phyloP scores from a whole-genome alignment of 1,140 invertebrate species.

The Caligus rogercresseyi region DNA sequence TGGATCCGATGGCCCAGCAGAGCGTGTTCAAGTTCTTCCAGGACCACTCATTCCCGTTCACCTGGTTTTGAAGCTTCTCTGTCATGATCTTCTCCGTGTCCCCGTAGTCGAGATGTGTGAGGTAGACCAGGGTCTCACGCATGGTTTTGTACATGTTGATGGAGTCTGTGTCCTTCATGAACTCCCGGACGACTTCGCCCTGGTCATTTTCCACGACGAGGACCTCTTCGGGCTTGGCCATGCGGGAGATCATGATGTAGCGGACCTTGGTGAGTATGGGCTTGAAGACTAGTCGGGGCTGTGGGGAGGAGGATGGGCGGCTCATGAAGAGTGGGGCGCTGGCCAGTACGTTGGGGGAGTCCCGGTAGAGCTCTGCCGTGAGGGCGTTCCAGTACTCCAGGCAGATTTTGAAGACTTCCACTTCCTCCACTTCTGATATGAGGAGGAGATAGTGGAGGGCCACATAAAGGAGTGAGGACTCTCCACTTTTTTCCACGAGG shows the following conservation, averaged over 20 bases:
- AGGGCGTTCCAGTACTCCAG: slow-evolving; percentile 96
- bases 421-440: slow-evolving; percentile 96
- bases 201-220: slow-evolving; percentile 99
- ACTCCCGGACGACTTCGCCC: slow-evolving; percentile 95
- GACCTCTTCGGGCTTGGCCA: slow-evolving; percentile 99
- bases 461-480: slow-evolving; percentile 50
- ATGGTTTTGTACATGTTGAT: slow-evolving; percentile 99
- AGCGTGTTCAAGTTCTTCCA: slow-evolving; percentile 99
- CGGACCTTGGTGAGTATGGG: slow-evolving; percentile 62
- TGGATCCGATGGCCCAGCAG: slow-evolving; percentile 99
- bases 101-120: slow-evolving; percentile 93
- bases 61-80: slow-evolving; percentile 91
- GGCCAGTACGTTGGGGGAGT: slow-evolving; percentile 24
- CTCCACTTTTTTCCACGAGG: slow-evolving; percentile 59
- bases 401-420: slow-evolving; percentile 99
- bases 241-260: slow-evolving; percentile 97
- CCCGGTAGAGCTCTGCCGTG: slow-evolving; percentile 69
- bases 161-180: slow-evolving; percentile 99
- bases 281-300: slow-evolving; percentile 48
- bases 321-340: slow-evolving; percentile 29
- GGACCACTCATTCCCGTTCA: slow-evolving; percentile 96
- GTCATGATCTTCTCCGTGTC: slow-evolving; percentile 99
- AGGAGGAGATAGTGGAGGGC: slow-evolving; percentile 74
- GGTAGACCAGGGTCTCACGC: slow-evolving; percentile 94
- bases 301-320: slow-evolving; percentile 27